phyloP scores from a whole-genome alignment of 2,113 vertebrate species.

The Hippolais icterina region DNA sequence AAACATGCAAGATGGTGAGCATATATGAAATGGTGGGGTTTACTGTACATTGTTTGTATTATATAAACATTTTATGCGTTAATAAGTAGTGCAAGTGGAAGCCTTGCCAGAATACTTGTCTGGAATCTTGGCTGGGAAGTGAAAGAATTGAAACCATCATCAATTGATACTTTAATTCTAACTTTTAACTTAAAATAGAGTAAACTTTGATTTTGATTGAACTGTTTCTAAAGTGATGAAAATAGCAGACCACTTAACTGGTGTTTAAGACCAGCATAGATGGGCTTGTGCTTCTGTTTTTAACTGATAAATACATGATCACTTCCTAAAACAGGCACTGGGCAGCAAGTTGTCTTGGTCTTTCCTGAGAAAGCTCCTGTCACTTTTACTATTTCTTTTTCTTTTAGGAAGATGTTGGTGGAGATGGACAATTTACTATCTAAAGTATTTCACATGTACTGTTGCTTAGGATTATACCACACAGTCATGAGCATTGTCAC shows the following conservation, averaged over 20 bases:
- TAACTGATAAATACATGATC: neutral
- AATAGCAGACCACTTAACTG: neutral
- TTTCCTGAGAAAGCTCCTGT: neutral
- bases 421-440: neutral
- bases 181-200: neutral
- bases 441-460: neutral
- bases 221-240: neutral
- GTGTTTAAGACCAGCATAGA: neutral
- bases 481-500: neutral
- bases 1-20: conserved; percentile 88
- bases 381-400: neutral
- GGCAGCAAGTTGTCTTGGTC: neutral
- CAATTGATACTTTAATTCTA: neutral
- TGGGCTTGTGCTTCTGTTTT: neutral
- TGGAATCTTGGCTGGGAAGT: neutral
- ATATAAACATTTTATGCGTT: neutral
- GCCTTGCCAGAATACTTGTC: neutral
- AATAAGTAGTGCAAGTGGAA: neutral
- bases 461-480: neutral
- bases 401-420: neutral
- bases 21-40: neutral
- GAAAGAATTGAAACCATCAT: neutral
- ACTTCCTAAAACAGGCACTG: neutral
- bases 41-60: neutral
- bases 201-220: neutral